These are phyloP conservation scores for Leucophora obtusa DNA, from an alignment of 2,888 invertebrate genomes.

Conservation along the genomic window DNA sequence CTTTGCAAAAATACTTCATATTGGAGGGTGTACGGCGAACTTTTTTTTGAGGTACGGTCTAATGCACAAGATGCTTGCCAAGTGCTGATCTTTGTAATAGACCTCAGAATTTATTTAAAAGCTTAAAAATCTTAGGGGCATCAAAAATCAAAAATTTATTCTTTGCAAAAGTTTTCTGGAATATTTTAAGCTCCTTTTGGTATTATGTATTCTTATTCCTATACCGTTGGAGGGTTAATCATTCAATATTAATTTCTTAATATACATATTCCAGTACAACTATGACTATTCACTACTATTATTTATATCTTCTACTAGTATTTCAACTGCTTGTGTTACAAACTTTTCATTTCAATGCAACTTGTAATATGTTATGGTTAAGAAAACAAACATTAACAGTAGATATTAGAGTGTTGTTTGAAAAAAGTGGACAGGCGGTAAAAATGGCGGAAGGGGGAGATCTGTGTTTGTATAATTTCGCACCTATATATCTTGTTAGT, in stretches of 20 bases:
- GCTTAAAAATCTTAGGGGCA: too few relatives aligned
- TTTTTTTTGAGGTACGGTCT: too few relatives aligned
- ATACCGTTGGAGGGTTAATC: background rate
- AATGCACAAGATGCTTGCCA: too few relatives aligned
- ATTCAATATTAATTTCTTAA: conserved; percentile 22
- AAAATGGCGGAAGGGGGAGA: background rate
- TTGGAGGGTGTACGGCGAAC: too few relatives aligned
- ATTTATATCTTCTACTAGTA: background rate
- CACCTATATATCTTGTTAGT: background rate
- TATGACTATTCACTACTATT: background rate
- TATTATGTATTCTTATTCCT: too few relatives aligned
- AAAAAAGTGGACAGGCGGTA: background rate
- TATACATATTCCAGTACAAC: background rate
- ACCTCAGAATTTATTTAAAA: too few relatives aligned
- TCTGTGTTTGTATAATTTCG: conserved; percentile 1
- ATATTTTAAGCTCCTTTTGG: too few relatives aligned
- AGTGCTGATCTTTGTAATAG: too few relatives aligned
- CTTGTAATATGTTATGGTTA: conserved; percentile 30
- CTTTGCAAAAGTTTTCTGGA: too few relatives aligned
- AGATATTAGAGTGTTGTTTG: background rate
- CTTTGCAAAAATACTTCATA: too few relatives aligned
- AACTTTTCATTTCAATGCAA: conserved; percentile 54
- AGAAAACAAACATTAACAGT: conserved; percentile 39
- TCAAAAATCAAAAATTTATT: too few relatives aligned
- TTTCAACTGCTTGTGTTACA: conserved; percentile 6